A percentile compares a stretch with the other conserved stretches of the same genome.
Evolutionary conservation across 2,113 vertebrate genomes (phyloP).

Genomic region (Ictidomys tridecemlineatus): DNA sequence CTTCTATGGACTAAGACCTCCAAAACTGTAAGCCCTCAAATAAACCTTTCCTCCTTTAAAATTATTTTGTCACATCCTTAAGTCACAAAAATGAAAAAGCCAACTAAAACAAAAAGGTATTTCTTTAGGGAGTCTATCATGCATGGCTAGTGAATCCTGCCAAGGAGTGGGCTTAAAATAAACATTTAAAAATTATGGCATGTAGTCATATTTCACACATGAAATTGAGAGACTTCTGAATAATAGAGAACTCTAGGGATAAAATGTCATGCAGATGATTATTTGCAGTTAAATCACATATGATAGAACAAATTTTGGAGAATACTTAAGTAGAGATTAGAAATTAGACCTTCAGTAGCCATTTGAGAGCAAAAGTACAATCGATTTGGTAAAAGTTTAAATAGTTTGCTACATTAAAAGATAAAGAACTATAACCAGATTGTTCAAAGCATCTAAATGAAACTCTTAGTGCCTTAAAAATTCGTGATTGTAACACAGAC

Average conservation of each 20-base stretch:
- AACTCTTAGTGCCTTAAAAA: not conserved
- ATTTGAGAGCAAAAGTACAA: not conserved
- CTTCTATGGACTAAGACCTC: too few relatives aligned
- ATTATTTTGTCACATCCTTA: too few relatives aligned
- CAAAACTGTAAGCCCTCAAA: too few relatives aligned
- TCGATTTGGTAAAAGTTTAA: not conserved
- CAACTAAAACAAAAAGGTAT: not conserved
- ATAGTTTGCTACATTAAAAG: not conserved
- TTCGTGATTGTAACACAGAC: not conserved
- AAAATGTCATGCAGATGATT: not conserved
- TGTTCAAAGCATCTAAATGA: not conserved
- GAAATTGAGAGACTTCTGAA: not conserved
- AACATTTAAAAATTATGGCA: not conserved
- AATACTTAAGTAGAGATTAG: not conserved
- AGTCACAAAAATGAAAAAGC: too few relatives aligned
- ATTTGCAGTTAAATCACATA: not conserved
- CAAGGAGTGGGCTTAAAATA: not conserved
- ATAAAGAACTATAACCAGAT: not conserved
- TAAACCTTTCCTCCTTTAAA: too few relatives aligned
- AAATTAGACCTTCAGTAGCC: not conserved
- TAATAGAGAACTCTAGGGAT: not conserved
- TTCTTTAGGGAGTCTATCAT: not conserved
- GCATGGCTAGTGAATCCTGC: not conserved
- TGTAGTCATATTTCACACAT: not conserved
- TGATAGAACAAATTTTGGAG: not conserved